Evolutionary conservation across 1,140 invertebrate species (phyloP), one percentile per base, ranked within the genome.

Genomic region (Lepidotrigona ventralis): DNA sequence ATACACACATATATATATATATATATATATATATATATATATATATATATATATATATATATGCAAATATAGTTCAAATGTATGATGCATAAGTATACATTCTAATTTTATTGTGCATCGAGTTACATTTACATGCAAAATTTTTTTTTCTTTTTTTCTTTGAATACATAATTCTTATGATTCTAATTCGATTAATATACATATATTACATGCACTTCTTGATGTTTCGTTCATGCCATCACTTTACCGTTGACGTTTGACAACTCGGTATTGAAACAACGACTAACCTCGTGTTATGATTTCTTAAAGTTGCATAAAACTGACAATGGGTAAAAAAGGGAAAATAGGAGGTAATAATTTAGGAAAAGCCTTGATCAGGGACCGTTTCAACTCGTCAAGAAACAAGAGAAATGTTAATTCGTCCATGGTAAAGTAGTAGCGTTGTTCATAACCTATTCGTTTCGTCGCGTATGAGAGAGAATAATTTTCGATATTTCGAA

Each of bases 321-420:
- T 17, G 15, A 66, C 15, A 81, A 89, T 89, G 87, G 83, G 83
- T 17, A 89, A 86, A 26, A 87, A 83, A 53, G 74, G 39, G 51
- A 96, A 96, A 92, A 95, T 95, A 88, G 95, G 96, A 91, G 73
- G 75, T 14, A 86, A 86, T 51, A 90, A 91, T 83, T 94, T 98
- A 69, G 97, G 97, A 1, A 95, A 96, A 86, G 93, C 96, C 1
- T 93, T 98, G 66, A 97, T 98, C 54, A 97, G 96, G 91, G 96
- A 97, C 92, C 95, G 97, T 87, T 98, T 97, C 91, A 95, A 96
- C 21, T 92, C 95, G 81, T 95, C 93, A 51, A 95, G 94, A 51
- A 92, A 93, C 75, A 93, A 93, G 85, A 95, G 94, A 93, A 95
- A 95, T 93, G 95, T 95, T 88, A 95, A 96, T 84, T 95, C 95